Evolutionary conservation across 2,888 invertebrate species (phyloP).

Genomic region (Lasiommata megera): DNA sequence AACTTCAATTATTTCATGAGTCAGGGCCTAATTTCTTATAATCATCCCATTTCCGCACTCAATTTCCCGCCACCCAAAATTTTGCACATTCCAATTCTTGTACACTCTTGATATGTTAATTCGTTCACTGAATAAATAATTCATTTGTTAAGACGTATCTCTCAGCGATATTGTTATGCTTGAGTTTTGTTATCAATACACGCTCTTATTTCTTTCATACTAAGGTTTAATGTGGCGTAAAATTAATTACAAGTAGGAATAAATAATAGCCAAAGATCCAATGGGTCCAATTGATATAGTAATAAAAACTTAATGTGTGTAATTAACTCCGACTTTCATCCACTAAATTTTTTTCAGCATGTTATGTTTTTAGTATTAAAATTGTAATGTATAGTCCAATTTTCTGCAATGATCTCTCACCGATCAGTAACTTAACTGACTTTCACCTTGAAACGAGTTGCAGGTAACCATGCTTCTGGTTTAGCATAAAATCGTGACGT

Average conservation of each 20-base stretch:
- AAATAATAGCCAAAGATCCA: background rate
- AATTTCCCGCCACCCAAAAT: slow-evolving; percentile 14
- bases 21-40: too few species aligned
- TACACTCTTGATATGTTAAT: slow-evolving; percentile 75
- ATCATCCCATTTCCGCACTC: background rate
- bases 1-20: too few species aligned
- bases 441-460: too few species aligned
- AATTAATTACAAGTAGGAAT: slow-evolving; percentile 18
- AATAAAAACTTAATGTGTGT: too few species aligned
- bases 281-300: background rate
- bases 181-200: background rate
- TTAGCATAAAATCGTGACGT: too few species aligned
- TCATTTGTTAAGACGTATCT: slow-evolving; percentile 73
- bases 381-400: too few species aligned
- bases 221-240: slow-evolving; percentile 35
- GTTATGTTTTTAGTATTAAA: too few species aligned
- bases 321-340: too few species aligned
- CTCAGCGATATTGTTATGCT: slow-evolving; percentile 58
- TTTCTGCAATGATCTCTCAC: too few species aligned
- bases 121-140: slow-evolving; percentile 76
- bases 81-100: slow-evolving; percentile 33
- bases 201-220: slow-evolving; percentile 33
- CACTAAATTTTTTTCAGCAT: too few species aligned
- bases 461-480: too few species aligned
- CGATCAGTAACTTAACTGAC: too few species aligned